Base-by-base conservation (phyloP, 2,888 invertebrate species). In the Schizotus pectinicornis region DNA sequence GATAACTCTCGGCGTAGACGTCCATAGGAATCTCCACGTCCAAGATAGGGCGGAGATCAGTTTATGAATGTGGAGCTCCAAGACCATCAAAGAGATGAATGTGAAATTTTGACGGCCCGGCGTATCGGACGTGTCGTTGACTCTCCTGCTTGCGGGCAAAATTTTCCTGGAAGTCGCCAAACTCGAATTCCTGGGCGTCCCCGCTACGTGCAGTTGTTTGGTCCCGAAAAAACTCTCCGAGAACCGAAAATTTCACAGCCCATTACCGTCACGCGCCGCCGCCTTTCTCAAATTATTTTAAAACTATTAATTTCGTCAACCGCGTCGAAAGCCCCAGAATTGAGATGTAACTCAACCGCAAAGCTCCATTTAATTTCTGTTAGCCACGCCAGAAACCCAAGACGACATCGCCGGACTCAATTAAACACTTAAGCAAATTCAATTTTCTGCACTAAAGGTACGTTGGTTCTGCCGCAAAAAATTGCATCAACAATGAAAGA, bases 271-370 rank as follows among this genome's bases (percentile, higher is more conserved):
- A 56, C 43, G 49, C 37, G 14, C 9, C 34, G 38, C n/a, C 42
- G 43, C 42, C 12, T 30, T 50, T 14, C 13, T 38, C 36, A 56
- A 56, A 56, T 55, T 49, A 42, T 49, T 55, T 55, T 38, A 42
- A 55, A 49, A 43, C 50, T 56, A 50, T 49, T 56, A 56, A 56
- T 56, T 56, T 56, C 50, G 45, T 56, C 56, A 45, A 56, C 49
- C 45, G 56, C 12, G 30, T 32, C 43, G 48, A 36, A 43, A 49
- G 31, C 36, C 45, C 35, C 14, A 2, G 22, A 56, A 56, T 56
- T 56, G 50, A 56, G 50, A 9, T 51, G 39, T 50, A 43, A 56
- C 33, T 37, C 45, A 42, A 56, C 50, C 56, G 56, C 56, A 51
- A 51, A 46, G 14, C 9, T 30, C 42, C 30, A 42, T 42, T 42